phyloP scores from a whole-genome alignment of 2,797 vertebrate species.

The Periophthalmus magnuspinnatus region DNA sequence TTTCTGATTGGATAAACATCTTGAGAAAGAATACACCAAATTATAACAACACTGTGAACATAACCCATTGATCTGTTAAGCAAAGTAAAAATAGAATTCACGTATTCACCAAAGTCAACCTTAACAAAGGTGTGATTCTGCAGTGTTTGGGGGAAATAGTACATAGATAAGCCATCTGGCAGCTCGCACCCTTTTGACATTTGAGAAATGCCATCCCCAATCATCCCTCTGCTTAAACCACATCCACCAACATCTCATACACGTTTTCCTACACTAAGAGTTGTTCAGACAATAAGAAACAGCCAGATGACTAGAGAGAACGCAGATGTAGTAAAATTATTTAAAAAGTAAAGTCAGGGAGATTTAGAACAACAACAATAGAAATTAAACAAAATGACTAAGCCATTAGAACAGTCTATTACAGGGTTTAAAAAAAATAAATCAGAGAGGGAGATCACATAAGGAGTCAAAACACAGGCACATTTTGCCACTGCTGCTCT shows the following conservation, averaged over 20 bases:
- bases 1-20: no score
- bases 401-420: no score
- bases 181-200: slow-evolving; percentile 56
- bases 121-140: slow-evolving; percentile 30
- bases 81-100: neutral
- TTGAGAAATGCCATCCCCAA: slow-evolving; percentile 56
- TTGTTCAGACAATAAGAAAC: no score
- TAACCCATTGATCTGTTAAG: neutral
- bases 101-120: neutral
- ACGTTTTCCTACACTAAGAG: neutral
- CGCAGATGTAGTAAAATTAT: no score
- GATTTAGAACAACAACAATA: no score
- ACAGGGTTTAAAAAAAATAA: neutral
- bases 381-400: no score
- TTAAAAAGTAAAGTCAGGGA: no score
- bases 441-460: neutral
- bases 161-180: slow-evolving; percentile 45
- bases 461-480: neutral
- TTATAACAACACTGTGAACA: neutral
- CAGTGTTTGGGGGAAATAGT: slow-evolving; percentile 23
- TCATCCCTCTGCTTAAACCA: slow-evolving; percentile 47
- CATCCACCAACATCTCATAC: slow-evolving; percentile 26
- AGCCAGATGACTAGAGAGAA: no score
- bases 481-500: neutral
- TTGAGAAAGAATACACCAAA: no score